These are phyloP conservation scores for Tetramorium simillimum DNA, from an alignment of 1,140 invertebrate genomes.

Conservation along the genomic window DNA sequence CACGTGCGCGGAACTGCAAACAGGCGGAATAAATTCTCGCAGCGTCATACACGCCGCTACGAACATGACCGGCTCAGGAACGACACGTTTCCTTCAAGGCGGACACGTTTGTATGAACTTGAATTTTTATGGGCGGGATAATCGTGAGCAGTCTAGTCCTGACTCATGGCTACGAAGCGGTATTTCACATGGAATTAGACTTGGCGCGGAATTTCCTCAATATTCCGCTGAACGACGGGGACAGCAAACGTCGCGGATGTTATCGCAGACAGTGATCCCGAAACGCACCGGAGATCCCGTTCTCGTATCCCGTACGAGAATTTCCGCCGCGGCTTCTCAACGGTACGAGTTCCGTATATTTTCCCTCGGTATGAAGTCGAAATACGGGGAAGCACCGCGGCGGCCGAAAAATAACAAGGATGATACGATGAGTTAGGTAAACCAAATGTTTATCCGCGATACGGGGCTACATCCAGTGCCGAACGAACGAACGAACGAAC, in stretches of 20 bases:
- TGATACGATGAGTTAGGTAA: conserved; percentile 40
- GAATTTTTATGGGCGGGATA: not conserved
- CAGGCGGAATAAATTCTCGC: conserved; percentile 79
- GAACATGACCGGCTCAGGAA: conserved; percentile 61
- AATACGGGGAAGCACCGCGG: not conserved
- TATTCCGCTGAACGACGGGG: not conserved
- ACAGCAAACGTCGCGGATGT: not conserved
- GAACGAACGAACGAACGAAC: not conserved
- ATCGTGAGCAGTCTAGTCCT: not conserved
- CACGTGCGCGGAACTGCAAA: conserved; percentile 42
- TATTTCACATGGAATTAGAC: not conserved
- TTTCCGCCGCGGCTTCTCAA: not conserved
- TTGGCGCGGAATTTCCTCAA: not conserved
- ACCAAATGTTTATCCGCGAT: conserved; percentile 54
- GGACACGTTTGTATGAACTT: conserved; percentile 32
- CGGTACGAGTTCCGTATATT: conserved; percentile 24
- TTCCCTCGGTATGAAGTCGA: conserved; percentile 23
- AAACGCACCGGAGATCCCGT: not conserved
- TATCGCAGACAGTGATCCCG: not conserved
- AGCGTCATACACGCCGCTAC: conserved; percentile 59
- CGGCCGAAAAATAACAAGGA: conserved; percentile 30
- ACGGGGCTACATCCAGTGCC: not conserved
- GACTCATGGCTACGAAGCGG: not conserved
- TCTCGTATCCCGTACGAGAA: not conserved
- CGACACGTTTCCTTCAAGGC: conserved; percentile 56